Percentiles rank a stretch among this genome's conserved stretches.
Evolutionary conservation across 30 jellyfish, hydroid and myxozoan species (phyloP).

Genomic region (Cassiopea andromeda): DNA sequence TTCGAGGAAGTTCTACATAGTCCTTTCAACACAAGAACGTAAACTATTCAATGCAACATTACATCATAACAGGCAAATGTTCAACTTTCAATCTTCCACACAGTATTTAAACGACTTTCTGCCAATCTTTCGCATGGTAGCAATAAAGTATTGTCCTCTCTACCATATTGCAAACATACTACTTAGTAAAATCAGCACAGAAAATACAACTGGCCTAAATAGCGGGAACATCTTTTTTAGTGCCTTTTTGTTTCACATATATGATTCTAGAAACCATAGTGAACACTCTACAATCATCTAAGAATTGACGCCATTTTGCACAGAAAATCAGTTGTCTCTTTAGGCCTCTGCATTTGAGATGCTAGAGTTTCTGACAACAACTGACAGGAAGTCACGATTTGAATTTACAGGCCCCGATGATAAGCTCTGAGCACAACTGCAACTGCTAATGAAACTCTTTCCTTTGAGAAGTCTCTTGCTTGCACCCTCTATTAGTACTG

Average conservation of each 20-base stretch:
- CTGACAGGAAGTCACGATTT: conserved; percentile 9
- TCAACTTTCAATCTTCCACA: too few relatives aligned
- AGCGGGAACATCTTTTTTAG: neutral
- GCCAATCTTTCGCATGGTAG: too few relatives aligned
- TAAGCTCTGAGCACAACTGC: neutral
- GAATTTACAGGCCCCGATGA: neutral
- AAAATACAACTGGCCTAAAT: neutral
- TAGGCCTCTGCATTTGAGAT: neutral
- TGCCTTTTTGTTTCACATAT: neutral
- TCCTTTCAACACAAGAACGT: too few relatives aligned
- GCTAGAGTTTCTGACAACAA: neutral
- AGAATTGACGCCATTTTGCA: too few relatives aligned
- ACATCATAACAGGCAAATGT: too few relatives aligned
- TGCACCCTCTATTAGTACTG: conserved; percentile 14
- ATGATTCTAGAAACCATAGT: neutral
- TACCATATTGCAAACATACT: neutral
- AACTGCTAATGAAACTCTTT: neutral
- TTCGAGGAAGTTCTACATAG: neutral
- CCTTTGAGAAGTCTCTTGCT: neutral
- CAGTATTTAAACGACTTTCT: too few relatives aligned
- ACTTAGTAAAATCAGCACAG: neutral
- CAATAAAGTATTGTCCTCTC: neutral
- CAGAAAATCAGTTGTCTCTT: neutral
- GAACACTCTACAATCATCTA: neutral
- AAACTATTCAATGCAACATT: too few relatives aligned